Conservation (phyloP, 1,140 invertebrate species). For the Liolophura sinensis region DNA sequence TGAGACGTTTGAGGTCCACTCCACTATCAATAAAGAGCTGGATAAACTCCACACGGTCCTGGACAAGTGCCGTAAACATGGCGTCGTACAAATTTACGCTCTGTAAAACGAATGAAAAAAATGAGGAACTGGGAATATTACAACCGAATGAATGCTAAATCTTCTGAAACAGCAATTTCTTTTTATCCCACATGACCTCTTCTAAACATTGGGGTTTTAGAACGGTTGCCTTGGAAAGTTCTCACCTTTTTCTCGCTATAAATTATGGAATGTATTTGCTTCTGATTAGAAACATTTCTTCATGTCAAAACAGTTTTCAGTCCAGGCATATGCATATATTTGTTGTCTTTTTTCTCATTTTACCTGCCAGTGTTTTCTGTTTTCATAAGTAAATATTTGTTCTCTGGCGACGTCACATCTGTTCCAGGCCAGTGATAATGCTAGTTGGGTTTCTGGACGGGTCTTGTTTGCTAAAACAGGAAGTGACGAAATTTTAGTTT, state of each 20-base stretch:
- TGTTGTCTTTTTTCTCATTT: neutral
- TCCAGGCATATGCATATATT: too few relatives aligned
- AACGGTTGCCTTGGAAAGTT: too few relatives aligned
- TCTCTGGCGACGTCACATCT: conserved; percentile 51
- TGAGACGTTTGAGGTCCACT: conserved; percentile 46
- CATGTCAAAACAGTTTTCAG: too few relatives aligned
- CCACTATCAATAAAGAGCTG: conserved; percentile 53
- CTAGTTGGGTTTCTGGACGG: conserved; percentile 45
- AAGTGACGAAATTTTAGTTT: too few relatives aligned
- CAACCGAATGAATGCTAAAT: too few relatives aligned
- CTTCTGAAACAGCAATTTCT: too few relatives aligned
- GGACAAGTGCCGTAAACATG: conserved; percentile 52
- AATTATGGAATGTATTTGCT: too few relatives aligned
- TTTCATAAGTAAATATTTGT: conserved; percentile 49
- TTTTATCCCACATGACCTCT: too few relatives aligned
- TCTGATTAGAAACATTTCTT: too few relatives aligned
- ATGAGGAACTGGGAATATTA: too few relatives aligned
- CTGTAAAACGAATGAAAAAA: conserved; percentile 21
- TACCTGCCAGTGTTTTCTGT: conserved; percentile 46
- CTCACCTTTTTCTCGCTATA: too few relatives aligned
- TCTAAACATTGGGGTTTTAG: too few relatives aligned
- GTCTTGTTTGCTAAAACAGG: conserved; percentile 42
- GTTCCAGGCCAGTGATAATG: conserved; percentile 54
- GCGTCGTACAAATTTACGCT: conserved; percentile 44
- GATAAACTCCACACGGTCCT: conserved; percentile 52